phyloP scores from a whole-genome alignment of 2,113 vertebrate species.

The Euleptes europaea region DNA sequence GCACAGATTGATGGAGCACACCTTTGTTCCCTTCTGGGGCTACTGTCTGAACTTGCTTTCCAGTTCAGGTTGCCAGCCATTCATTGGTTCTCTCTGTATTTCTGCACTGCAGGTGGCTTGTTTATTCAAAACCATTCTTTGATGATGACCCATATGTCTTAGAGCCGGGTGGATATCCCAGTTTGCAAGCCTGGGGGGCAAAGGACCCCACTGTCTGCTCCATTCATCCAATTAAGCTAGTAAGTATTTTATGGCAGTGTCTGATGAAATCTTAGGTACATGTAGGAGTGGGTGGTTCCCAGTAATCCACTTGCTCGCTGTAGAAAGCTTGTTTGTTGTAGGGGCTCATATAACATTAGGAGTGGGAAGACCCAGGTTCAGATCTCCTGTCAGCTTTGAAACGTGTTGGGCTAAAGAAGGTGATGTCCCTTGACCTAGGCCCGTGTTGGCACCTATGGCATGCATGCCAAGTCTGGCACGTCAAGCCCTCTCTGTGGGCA shows the following conservation, averaged over 20 bases:
- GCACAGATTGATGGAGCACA: neutral
- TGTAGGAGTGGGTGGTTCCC: neutral
- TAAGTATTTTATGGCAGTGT: slow-evolving; percentile 59
- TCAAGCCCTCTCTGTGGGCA: too few relatives aligned
- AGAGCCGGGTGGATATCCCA: slow-evolving; percentile 89
- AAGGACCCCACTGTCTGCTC: slow-evolving; percentile 84
- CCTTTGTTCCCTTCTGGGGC: neutral
- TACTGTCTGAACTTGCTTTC: neutral
- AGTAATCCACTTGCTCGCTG: neutral
- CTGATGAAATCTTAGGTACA: too few relatives aligned
- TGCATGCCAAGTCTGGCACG: too few relatives aligned
- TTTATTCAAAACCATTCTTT: slow-evolving; percentile 90
- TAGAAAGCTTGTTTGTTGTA: too few relatives aligned
- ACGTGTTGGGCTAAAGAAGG: too few relatives aligned
- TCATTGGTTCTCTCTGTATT: neutral
- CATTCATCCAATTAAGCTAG: slow-evolving; percentile 88
- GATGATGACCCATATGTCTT: slow-evolving; percentile 84
- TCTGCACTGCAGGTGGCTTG: slow-evolving; percentile 85
- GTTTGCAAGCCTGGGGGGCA: slow-evolving; percentile 85
- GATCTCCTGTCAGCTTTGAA: too few relatives aligned
- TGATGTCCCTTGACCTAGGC: too few relatives aligned
- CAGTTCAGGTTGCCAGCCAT: neutral
- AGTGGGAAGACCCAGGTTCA: too few relatives aligned
- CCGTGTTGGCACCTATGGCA: too few relatives aligned
- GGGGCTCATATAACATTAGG: too few relatives aligned